These are phyloP conservation scores for Pteromalus puparum DNA, from an alignment of 1,140 invertebrate species.

Conservation along the genomic window DNA sequence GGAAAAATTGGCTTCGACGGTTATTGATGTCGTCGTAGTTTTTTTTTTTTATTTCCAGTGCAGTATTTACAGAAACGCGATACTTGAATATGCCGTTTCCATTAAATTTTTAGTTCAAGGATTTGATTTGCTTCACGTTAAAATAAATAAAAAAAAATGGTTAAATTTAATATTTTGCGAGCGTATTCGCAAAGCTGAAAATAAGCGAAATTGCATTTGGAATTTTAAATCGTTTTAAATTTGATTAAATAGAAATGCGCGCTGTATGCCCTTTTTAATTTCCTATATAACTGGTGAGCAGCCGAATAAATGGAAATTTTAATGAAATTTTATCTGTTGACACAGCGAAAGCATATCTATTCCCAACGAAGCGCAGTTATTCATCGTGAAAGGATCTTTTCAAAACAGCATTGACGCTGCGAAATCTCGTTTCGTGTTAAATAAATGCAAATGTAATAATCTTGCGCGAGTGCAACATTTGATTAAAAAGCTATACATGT, in stretches of 20 bases:
- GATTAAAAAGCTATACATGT: background rate
- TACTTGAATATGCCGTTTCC: too few species aligned
- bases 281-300: background rate
- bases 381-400: background rate
- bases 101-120: too few species aligned
- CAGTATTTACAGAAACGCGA: background rate
- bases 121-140: too few species aligned
- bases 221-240: slow-evolving; percentile 26
- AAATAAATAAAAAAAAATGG: too few species aligned
- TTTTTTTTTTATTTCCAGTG: background rate
- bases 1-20: background rate
- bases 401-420: slow-evolving; percentile 1
- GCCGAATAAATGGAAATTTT: slow-evolving; percentile 12
- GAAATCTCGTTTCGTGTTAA: background rate
- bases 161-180: background rate
- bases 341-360: slow-evolving; percentile 11
- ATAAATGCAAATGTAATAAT: slow-evolving; percentile 12
- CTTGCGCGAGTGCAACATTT: background rate
- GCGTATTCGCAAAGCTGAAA: background rate
- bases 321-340: slow-evolving; percentile 7
- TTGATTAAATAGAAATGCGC: slow-evolving; percentile 1
- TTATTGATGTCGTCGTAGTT: background rate
- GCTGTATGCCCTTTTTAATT: background rate
- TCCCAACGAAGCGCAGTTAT: background rate
- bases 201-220: background rate